Evolutionary conservation across 2,797 vertebrate genomes (phyloP).

Genomic region (Fistularia commersonii): DNA sequence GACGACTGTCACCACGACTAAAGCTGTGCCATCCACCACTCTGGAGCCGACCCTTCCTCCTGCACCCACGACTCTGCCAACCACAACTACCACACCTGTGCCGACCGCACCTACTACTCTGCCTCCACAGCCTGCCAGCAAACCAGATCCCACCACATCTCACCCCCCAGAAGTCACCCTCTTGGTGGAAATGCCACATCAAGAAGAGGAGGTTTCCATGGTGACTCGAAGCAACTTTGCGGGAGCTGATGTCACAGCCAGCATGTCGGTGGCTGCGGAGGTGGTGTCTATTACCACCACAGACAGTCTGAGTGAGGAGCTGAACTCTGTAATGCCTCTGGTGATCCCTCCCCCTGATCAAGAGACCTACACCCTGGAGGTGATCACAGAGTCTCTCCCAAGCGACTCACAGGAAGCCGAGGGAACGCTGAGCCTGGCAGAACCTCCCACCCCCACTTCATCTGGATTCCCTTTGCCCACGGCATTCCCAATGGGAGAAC

Average conservation of each 20-base stretch:
- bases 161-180: constrained; percentile 33
- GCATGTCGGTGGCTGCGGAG: constrained; percentile 5
- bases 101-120: constrained; percentile 15
- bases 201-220: constrained; percentile 11
- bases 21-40: constrained; percentile 34
- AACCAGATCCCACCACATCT: constrained; percentile 10
- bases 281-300: constrained; percentile 35
- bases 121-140: background rate
- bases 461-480: constrained; percentile 35
- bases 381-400: constrained; percentile 44
- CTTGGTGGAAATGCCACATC: constrained; percentile 5
- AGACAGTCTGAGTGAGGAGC: constrained; percentile 34
- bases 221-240: constrained; percentile 19
- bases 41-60: constrained; percentile 31
- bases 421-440: constrained; percentile 15
- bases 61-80: constrained; percentile 29
- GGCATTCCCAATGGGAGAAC: constrained; percentile 57
- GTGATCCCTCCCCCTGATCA: constrained; percentile 32
- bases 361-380: constrained; percentile 32
- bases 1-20: constrained; percentile 20
- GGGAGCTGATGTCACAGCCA: constrained; percentile 22
- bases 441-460: constrained; percentile 55
- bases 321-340: constrained; percentile 37
- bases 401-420: constrained; percentile 44
- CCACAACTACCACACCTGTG: constrained; percentile 11